Evolutionary conservation across 1,140 invertebrate genomes (phyloP).

Genomic region (Lycorma delicatula): DNA sequence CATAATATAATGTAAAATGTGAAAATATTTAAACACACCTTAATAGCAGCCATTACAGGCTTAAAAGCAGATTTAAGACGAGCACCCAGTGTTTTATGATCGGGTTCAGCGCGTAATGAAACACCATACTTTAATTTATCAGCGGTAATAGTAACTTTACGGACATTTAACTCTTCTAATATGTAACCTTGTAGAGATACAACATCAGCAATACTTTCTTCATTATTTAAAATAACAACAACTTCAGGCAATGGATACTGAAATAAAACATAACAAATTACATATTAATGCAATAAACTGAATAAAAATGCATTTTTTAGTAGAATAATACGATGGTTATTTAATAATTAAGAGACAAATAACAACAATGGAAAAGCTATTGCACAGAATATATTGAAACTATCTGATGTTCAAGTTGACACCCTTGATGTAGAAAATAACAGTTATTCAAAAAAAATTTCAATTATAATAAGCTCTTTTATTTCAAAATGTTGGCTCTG

Average conservation of each 20-base stretch:
- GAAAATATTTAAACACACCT: slow-evolving; percentile 38
- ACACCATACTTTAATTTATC: slow-evolving; percentile 94
- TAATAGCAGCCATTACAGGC: slow-evolving; percentile 71
- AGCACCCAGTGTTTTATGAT: slow-evolving; percentile 78
- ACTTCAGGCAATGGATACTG: slow-evolving; percentile 91
- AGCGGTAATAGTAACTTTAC: slow-evolving; percentile 73
- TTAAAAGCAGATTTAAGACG: slow-evolving; percentile 86
- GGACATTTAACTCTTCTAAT: slow-evolving; percentile 89
- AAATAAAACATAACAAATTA: not conserved
- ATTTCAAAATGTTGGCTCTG: too few species aligned
- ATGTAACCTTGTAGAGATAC: slow-evolving; percentile 77
- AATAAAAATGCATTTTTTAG: too few species aligned
- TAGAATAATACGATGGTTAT: too few species aligned
- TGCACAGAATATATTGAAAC: too few species aligned
- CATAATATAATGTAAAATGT: slow-evolving; percentile 4
- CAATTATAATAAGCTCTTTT: too few species aligned
- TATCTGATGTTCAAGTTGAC: too few species aligned
- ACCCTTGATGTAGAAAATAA: too few species aligned
- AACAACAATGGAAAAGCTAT: too few species aligned
- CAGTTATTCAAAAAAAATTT: too few species aligned
- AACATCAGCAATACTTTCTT: slow-evolving; percentile 70
- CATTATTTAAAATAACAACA: slow-evolving; percentile 85
- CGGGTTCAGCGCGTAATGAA: slow-evolving; percentile 84
- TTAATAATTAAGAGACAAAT: too few species aligned
- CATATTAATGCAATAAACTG: too few species aligned